Percentiles rank a stretch among this genome's conserved stretches.
Conservation (phyloP, 2,113 vertebrate genomes). For the Podiceps cristatus region DNA sequence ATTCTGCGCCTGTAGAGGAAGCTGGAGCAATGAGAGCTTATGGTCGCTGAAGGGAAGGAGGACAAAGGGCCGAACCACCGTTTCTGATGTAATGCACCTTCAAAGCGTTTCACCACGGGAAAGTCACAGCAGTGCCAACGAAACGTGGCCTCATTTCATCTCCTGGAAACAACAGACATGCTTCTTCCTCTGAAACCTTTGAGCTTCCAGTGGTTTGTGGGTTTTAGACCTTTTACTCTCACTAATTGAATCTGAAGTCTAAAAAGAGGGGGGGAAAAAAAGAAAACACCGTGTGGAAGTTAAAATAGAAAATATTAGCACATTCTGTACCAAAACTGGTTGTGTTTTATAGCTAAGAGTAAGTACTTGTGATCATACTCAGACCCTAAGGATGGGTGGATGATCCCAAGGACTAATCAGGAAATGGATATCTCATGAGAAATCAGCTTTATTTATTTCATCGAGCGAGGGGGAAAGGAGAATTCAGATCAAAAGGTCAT, state of each 20-base stretch:
- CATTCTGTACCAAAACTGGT: neutral
- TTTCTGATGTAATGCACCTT: neutral
- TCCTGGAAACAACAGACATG: neutral
- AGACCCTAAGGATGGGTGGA: neutral
- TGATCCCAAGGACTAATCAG: neutral
- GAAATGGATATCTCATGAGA: neutral
- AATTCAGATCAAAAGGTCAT: neutral
- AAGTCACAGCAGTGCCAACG: neutral
- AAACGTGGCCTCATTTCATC: neutral
- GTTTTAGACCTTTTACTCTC: neutral
- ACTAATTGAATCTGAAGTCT: neutral
- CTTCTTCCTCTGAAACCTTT: neutral
- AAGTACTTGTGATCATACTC: neutral
- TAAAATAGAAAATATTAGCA: neutral
- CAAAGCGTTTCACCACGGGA: neutral
- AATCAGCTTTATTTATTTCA: neutral
- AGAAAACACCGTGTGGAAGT: neutral
- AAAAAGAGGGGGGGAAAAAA: accelerated
- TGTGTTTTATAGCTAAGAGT: neutral
- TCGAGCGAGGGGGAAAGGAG: neutral
- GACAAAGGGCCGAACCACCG: neutral
- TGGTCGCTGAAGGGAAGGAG: neutral
- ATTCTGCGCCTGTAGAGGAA: neutral
- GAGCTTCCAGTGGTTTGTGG: neutral
- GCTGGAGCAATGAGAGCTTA: neutral